These are phyloP conservation scores for Dipodomys stephensi DNA, from an alignment of 2,113 vertebrate genomes.

Conservation along the genomic window DNA sequence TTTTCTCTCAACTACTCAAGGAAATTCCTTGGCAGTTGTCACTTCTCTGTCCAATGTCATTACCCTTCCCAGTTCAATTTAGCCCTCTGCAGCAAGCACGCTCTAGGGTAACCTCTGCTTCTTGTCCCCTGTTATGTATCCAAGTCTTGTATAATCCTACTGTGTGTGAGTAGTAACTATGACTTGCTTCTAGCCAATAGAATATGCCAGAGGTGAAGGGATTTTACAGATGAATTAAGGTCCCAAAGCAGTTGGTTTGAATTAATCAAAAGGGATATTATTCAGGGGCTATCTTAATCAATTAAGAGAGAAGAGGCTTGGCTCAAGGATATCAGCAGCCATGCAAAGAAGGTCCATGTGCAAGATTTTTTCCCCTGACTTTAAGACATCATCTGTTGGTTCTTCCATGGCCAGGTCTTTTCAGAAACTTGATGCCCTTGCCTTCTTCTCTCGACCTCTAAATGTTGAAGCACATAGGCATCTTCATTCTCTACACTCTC, in stretches of 20 bases:
- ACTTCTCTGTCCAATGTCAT: neutral
- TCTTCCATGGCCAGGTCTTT: neutral
- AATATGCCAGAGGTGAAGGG: neutral
- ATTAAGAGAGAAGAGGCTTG: neutral
- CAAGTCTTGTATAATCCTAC: neutral
- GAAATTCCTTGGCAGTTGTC: neutral
- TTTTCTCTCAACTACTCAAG: neutral
- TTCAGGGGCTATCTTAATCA: neutral
- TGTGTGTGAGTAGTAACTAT: neutral
- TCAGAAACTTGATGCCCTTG: neutral
- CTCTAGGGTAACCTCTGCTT: neutral
- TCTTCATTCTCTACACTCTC: neutral
- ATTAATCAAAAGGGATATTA: slow-evolving; percentile 33
- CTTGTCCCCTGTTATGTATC: neutral
- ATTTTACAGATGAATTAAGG: slow-evolving; percentile 27
- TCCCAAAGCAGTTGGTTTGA: slow-evolving; percentile 22
- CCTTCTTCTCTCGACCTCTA: neutral
- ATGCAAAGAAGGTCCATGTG: neutral
- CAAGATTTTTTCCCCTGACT: neutral
- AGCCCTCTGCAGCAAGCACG: neutral
- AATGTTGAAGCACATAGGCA: neutral
- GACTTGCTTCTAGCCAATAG: neutral
- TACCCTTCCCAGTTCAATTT: neutral
- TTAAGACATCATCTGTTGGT: neutral
- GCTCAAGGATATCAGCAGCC: neutral